A percentile compares a stretch with the other conserved stretches of the same genome.
Evolutionary conservation across 2,113 vertebrate species (phyloP).

Genomic region (Trichechus manatus): DNA sequence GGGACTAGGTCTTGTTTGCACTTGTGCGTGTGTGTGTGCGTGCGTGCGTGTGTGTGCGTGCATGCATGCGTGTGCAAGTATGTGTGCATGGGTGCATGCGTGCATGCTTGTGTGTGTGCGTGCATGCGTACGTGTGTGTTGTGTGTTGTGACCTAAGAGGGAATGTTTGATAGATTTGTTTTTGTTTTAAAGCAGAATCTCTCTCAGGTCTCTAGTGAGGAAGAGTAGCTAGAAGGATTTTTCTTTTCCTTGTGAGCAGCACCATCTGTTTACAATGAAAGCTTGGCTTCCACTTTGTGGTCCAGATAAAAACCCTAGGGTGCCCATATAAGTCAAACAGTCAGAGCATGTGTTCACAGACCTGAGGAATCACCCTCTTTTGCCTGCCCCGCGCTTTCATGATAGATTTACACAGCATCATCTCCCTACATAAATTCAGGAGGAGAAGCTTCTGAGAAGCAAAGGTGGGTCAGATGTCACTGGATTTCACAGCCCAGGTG

Average conservation of each 20-base stretch:
- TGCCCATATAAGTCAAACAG: slow-evolving; percentile 81
- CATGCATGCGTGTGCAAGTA: background rate
- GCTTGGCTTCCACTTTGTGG: slow-evolving; percentile 69
- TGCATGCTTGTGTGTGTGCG: background rate
- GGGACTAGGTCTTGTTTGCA: background rate
- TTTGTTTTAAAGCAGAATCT: slow-evolving; percentile 64
- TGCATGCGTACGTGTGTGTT: background rate
- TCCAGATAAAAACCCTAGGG: slow-evolving; percentile 70
- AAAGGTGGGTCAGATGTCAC: slow-evolving; percentile 61
- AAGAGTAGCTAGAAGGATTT: slow-evolving; percentile 67
- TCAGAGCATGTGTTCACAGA: slow-evolving; percentile 73
- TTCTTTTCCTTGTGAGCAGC: slow-evolving; percentile 71
- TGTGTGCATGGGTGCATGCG: too few species aligned
- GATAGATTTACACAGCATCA: slow-evolving; percentile 53
- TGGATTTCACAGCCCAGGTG: background rate
- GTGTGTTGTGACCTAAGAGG: background rate
- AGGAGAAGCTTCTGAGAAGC: slow-evolving; percentile 60
- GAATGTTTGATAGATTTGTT: background rate
- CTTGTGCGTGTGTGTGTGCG: background rate
- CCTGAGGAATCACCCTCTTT: slow-evolving; percentile 54
- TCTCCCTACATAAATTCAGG: slow-evolving; percentile 50
- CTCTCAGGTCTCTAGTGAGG: slow-evolving; percentile 4
- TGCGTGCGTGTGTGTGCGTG: background rate
- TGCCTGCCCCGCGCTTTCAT: slow-evolving; percentile 15
- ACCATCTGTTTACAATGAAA: slow-evolving; percentile 83